A percentile compares a stretch with the other conserved stretches of the same genome.
These are phyloP conservation scores for Drosophila ironensis DNA, from an alignment of 1,140 invertebrate species.

Conservation along the genomic window DNA sequence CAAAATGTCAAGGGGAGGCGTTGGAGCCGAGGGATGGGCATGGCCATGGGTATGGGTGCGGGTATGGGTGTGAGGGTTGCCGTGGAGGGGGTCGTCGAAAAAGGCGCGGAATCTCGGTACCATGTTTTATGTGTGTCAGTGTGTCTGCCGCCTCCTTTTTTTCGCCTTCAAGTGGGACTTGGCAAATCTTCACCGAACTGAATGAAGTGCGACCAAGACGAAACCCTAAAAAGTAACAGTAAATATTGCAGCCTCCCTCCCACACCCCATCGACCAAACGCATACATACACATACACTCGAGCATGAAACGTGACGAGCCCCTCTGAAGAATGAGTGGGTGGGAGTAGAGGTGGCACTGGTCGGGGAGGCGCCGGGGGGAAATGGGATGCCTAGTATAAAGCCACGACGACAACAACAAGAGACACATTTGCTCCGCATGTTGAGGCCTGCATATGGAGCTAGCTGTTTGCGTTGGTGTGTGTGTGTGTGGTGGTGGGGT, in stretches of 20 bases:
- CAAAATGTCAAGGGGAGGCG: slow-evolving; percentile 22
- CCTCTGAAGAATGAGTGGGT: slow-evolving; percentile 37
- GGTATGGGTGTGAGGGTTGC: neutral
- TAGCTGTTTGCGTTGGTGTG: slow-evolving; percentile 7
- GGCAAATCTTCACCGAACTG: slow-evolving; percentile 43
- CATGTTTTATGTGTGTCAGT: slow-evolving; percentile 70
- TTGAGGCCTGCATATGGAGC: slow-evolving; percentile 19
- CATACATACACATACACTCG: slow-evolving; percentile 6
- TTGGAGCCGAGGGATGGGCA: neutral
- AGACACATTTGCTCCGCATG: slow-evolving; percentile 1
- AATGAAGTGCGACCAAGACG: slow-evolving; percentile 50
- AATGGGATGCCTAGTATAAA: slow-evolving; percentile 42
- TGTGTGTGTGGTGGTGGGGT: slow-evolving; percentile 28
- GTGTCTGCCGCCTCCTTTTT: slow-evolving; percentile 42
- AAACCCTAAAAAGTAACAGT: slow-evolving; percentile 51
- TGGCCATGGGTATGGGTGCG: too few relatives aligned
- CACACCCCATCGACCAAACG: neutral
- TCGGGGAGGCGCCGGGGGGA: too few relatives aligned
- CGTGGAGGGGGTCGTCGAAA: slow-evolving; percentile 13
- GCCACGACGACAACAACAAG: slow-evolving; percentile 18
- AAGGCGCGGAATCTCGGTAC: slow-evolving; percentile 37
- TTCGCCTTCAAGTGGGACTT: slow-evolving; percentile 21
- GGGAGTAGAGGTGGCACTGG: neutral
- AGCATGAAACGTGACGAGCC: slow-evolving; percentile 53
- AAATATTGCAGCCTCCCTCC: slow-evolving; percentile 47